A percentile compares a stretch with the other conserved stretches of the same genome.
These are phyloP conservation scores for Mycalesis mineus DNA, from an alignment of 2,888 invertebrate species.

Conservation along the genomic window DNA sequence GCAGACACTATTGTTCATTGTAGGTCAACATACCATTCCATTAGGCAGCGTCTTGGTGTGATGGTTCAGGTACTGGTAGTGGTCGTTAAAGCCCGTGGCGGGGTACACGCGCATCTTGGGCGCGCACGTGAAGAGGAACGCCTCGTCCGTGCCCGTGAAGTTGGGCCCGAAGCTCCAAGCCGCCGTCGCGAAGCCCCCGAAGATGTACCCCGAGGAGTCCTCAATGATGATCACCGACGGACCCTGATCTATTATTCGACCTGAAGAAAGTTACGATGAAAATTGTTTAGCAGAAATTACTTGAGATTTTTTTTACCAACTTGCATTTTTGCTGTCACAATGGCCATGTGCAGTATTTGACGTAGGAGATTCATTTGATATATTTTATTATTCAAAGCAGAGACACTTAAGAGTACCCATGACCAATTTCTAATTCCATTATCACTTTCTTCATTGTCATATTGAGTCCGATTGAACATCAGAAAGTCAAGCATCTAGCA, in stretches of 20 bases:
- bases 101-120: slow-evolving; percentile 89
- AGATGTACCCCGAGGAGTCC: slow-evolving; percentile 88
- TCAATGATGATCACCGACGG: slow-evolving; percentile 90
- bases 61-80: slow-evolving; percentile 94
- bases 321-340: too few species aligned
- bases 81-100: slow-evolving; percentile 89
- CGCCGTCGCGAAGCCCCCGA: slow-evolving; percentile 92
- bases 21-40: slow-evolving; percentile 82
- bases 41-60: slow-evolving; percentile 96
- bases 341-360: too few species aligned
- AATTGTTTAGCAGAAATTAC: neutral
- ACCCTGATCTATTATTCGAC: slow-evolving; percentile 87
- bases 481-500: too few species aligned
- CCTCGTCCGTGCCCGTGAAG: slow-evolving; percentile 85
- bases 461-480: too few species aligned
- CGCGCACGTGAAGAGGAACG: slow-evolving; percentile 90
- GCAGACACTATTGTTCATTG: neutral
- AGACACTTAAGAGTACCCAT: too few species aligned
- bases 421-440: too few species aligned
- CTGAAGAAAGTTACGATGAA: slow-evolving; percentile 41
- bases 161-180: slow-evolving; percentile 87
- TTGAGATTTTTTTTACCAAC: too few species aligned
- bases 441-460: too few species aligned
- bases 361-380: too few species aligned
- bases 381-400: too few species aligned